A percentile compares a stretch with the other conserved stretches of the same genome.
phyloP scores from a whole-genome alignment of 2,113 vertebrate genomes.

The Eptesicus fuscus region DNA sequence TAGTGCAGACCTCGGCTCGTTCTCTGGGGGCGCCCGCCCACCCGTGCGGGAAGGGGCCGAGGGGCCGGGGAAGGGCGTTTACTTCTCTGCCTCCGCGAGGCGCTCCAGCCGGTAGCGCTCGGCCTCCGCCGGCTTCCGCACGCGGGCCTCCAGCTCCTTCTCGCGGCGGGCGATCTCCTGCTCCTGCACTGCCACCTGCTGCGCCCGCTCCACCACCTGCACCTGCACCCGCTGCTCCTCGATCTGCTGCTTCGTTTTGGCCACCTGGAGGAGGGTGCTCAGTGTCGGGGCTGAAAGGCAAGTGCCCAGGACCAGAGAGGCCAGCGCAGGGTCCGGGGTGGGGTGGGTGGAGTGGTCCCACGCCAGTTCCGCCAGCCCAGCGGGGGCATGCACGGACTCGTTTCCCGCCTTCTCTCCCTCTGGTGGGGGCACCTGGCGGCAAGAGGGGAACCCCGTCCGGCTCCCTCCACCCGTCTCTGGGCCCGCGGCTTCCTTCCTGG shows the following conservation, averaged over 20 bases:
- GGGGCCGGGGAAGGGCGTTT: neutral
- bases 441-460: no score
- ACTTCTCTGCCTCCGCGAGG: conserved; percentile 90
- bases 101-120: conserved; percentile 90
- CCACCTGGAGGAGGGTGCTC: conserved; percentile 82
- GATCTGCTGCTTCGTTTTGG: conserved; percentile 94
- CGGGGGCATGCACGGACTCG: neutral
- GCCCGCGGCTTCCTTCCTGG: neutral
- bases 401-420: neutral
- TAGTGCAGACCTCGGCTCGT: neutral
- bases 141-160: conserved; percentile 90
- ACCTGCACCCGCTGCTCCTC: conserved; percentile 95
- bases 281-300: neutral
- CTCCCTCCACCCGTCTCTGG: neutral
- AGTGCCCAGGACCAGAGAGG: neutral
- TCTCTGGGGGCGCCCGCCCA: neutral
- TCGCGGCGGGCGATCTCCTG: conserved; percentile 92
- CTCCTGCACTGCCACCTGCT: conserved; percentile 93
- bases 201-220: conserved; percentile 91
- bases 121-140: conserved; percentile 91
- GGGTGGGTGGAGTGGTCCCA: neutral
- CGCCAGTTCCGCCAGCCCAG: neutral
- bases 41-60: neutral
- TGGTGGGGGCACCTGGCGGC: neutral
- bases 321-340: neutral